phyloP scores from a whole-genome alignment of 2,888 invertebrate genomes.

The Cecidostiba fungosa region DNA sequence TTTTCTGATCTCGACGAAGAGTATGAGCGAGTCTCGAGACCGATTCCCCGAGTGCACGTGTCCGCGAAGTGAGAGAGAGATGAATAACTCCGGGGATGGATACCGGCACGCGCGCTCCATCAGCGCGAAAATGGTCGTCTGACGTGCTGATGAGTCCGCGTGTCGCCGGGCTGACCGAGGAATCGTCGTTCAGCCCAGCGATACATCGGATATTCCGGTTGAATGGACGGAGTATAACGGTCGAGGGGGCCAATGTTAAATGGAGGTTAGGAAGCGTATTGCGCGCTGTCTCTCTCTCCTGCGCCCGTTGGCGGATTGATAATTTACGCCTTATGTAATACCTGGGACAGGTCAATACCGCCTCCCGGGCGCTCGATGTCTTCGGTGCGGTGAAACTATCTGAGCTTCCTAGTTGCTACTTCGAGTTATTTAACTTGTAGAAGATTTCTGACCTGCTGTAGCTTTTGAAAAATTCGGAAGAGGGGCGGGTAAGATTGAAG shows the following conservation, averaged over 20 bases:
- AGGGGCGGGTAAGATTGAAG: background rate
- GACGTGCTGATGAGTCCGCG: slow-evolving; percentile 65
- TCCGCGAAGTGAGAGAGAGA: background rate
- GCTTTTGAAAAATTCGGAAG: background rate
- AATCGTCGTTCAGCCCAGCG: background rate
- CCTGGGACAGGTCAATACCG: slow-evolving; percentile 75
- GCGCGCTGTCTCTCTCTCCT: slow-evolving; percentile 28
- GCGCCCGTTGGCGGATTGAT: slow-evolving; percentile 41
- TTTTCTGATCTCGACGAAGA: background rate
- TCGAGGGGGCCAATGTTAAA: background rate
- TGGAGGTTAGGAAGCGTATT: slow-evolving; percentile 31
- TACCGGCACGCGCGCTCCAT: slow-evolving; percentile 69
- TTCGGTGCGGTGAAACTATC: slow-evolving; percentile 44
- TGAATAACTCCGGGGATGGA: background rate
- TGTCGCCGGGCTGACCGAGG: background rate
- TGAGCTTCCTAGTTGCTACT: background rate
- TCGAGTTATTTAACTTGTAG: too few relatives aligned
- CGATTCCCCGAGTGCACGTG: background rate
- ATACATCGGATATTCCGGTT: background rate
- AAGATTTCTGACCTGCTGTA: background rate
- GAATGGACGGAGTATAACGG: too few relatives aligned
- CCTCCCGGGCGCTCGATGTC: slow-evolving; percentile 57
- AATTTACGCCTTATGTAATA: slow-evolving; percentile 76
- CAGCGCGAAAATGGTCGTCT: slow-evolving; percentile 71
- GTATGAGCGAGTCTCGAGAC: background rate